A percentile compares a stretch with the other conserved stretches of the same genome.
Conservation (phyloP, 2,797 vertebrate genomes). For the Typhlichthys eigenmanni region DNA sequence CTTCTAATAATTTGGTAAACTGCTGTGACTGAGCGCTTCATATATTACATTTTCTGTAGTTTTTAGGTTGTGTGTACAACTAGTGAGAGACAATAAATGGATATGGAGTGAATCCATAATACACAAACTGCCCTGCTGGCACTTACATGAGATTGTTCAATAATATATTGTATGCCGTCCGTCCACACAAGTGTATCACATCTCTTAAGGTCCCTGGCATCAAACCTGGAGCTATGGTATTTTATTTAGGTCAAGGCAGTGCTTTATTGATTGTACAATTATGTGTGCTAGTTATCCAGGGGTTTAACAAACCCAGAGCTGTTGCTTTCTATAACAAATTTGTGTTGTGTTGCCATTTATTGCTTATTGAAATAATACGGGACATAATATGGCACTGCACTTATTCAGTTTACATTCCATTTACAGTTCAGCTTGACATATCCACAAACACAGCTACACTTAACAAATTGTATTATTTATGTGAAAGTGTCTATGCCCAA, state of each 20-base stretch:
- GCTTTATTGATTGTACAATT: constrained; percentile 62
- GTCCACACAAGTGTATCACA: background rate
- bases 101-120: background rate
- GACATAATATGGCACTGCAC: no score
- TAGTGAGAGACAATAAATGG: background rate
- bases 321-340: background rate
- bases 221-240: constrained; percentile 39
- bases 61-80: background rate
- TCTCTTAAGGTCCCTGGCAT: constrained; percentile 30
- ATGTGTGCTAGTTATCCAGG: constrained; percentile 33
- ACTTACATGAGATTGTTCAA: no score
- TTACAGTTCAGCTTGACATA: no score
- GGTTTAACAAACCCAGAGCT: constrained; percentile 1
- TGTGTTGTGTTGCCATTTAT: background rate
- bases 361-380: background rate
- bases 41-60: no score
- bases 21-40: constrained; percentile 1
- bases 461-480: no score
- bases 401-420: no score
- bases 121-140: background rate
- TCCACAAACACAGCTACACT: no score
- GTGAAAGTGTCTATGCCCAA: no score
- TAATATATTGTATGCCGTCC: constrained; percentile 3
- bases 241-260: constrained; percentile 43
- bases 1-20: constrained; percentile 28